A percentile compares a stretch with the other conserved stretches of the same genome.
Evolutionary conservation across 1,140 invertebrate genomes (phyloP).

Genomic region (Hyphantria cunea): DNA sequence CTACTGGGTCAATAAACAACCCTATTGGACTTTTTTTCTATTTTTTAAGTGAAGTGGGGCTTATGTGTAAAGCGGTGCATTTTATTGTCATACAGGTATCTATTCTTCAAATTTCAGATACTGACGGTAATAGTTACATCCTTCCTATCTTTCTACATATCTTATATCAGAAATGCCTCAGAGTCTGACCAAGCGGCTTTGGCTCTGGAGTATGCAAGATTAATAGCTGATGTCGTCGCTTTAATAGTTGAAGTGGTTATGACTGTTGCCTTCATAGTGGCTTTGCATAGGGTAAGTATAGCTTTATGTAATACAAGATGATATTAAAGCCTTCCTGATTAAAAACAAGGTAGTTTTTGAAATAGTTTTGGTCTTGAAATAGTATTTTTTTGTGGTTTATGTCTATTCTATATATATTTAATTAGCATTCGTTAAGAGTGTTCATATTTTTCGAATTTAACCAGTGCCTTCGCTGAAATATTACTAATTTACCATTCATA

Average conservation of each 20-base stretch:
- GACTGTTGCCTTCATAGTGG: conserved; percentile 61
- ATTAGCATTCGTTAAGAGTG: too few species aligned
- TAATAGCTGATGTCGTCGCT: conserved; percentile 56
- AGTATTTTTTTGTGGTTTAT: too few species aligned
- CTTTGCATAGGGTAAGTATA: conserved; percentile 58
- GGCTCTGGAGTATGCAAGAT: conserved; percentile 48
- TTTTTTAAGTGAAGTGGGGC: too few species aligned
- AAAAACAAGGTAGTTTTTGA: not conserved
- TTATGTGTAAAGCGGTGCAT: too few species aligned
- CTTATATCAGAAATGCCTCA: conserved; percentile 42
- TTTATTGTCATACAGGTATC: not conserved
- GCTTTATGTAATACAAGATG: not conserved
- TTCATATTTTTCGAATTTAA: too few species aligned
- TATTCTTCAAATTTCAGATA: conserved; percentile 48
- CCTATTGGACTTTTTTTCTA: too few species aligned
- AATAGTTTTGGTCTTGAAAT: too few species aligned
- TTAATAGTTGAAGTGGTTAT: conserved; percentile 56
- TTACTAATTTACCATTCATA: too few species aligned
- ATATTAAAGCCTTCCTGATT: too few species aligned
- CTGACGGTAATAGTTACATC: conserved; percentile 56
- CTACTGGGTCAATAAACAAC: too few species aligned
- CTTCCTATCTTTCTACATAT: conserved; percentile 62
- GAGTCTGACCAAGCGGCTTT: conserved; percentile 25
- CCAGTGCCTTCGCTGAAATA: too few species aligned
- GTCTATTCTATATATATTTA: too few species aligned